A percentile compares a stretch with the other conserved stretches of the same genome.
phyloP scores from a whole-genome alignment of 1,140 invertebrate genomes.

The Colletes gigas region DNA sequence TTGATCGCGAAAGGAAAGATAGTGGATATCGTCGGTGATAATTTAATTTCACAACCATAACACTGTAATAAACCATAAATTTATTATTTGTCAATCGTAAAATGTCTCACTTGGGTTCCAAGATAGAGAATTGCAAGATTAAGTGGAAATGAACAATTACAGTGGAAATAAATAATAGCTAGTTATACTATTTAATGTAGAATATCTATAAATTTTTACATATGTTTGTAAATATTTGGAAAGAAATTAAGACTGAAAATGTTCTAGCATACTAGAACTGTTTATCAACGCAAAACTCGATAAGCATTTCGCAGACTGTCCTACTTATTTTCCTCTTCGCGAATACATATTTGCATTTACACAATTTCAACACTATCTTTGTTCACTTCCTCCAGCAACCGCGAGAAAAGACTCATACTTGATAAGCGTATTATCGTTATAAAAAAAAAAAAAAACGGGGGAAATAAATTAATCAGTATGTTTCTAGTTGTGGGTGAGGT shows the following conservation, averaged over 20 bases:
- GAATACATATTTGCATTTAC: neutral
- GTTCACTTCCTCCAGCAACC: constrained; percentile 31
- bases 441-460: neutral
- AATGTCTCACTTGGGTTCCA: too few relatives aligned
- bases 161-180: too few relatives aligned
- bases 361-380: constrained; percentile 24
- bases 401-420: neutral
- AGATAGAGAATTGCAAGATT: too few relatives aligned
- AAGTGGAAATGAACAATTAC: too few relatives aligned
- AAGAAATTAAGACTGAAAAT: too few relatives aligned
- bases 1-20: neutral
- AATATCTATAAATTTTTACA: too few relatives aligned
- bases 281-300: neutral
- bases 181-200: too few relatives aligned
- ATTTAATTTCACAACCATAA: too few relatives aligned
- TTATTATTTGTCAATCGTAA: too few relatives aligned
- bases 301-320: neutral
- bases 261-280: neutral
- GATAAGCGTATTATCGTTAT: constrained; percentile 8
- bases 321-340: neutral
- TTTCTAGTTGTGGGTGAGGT: neutral
- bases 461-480: constrained; percentile 36
- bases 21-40: neutral
- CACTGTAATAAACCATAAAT: too few relatives aligned
- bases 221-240: too few relatives aligned